These are phyloP conservation scores for Amblyteles armatorius DNA, from an alignment of 2,888 invertebrate species.

Conservation along the genomic window DNA sequence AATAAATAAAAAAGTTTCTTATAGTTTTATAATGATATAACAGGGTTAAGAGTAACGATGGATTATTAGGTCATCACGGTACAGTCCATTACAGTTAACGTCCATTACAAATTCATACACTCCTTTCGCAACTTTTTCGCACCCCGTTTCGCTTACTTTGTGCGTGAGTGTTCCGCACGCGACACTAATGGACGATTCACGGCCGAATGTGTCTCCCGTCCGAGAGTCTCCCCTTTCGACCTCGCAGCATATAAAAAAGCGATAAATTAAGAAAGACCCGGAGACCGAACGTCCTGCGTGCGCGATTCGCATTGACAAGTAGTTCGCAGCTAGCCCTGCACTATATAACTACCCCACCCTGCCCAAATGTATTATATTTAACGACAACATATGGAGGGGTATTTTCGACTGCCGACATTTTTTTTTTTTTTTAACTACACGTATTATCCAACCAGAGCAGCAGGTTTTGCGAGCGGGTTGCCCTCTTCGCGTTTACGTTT, in stretches of 20 bases:
- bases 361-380: slow-evolving; percentile 22
- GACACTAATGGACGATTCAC: slow-evolving; percentile 68
- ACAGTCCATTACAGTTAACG: neutral
- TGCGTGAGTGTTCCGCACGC: slow-evolving; percentile 49
- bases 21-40: neutral
- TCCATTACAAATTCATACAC: slow-evolving; percentile 50
- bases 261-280: slow-evolving; percentile 73
- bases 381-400: slow-evolving; percentile 35
- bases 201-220: neutral
- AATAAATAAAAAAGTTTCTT: too few relatives aligned
- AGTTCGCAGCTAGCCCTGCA: slow-evolving; percentile 36
- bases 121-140: slow-evolving; percentile 17
- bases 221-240: slow-evolving; percentile 53
- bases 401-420: neutral
- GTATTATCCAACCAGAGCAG: slow-evolving; percentile 6
- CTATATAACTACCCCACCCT: neutral
- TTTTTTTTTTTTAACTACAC: neutral
- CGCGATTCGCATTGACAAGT: slow-evolving; percentile 36
- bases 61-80: neutral
- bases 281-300: slow-evolving; percentile 52
- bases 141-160: slow-evolving; percentile 45
- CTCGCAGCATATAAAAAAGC: slow-evolving; percentile 74
- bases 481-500: slow-evolving; percentile 55
- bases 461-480: slow-evolving; percentile 52
- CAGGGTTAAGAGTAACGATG: neutral